These are phyloP conservation scores for Scortum barcoo DNA, from an alignment of 2,113 vertebrate species.

Conservation along the genomic window DNA sequence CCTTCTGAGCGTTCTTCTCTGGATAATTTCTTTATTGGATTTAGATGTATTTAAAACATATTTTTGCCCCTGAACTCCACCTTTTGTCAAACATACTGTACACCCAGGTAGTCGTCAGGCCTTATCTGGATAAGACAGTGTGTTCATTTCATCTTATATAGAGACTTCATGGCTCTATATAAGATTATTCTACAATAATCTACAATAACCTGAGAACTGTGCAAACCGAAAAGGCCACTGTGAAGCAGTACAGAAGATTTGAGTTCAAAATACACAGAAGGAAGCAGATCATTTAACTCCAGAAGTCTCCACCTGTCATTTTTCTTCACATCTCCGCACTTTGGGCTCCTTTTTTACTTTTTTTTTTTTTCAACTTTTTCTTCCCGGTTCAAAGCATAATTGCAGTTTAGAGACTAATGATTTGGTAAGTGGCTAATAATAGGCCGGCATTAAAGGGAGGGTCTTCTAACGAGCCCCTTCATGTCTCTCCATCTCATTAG, in stretches of 20 bases:
- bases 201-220: not conserved
- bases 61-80: not conserved
- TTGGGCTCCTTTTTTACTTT: not conserved
- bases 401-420: slow-evolving; percentile 74
- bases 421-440: slow-evolving; percentile 75
- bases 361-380: slow-evolving; percentile 44
- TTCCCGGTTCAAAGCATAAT: slow-evolving; percentile 55
- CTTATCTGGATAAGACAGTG: not conserved
- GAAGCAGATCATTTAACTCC: not conserved
- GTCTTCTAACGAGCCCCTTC: slow-evolving; percentile 74
- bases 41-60: too few relatives aligned
- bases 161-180: not conserved
- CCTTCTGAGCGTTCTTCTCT: too few relatives aligned
- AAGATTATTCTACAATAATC: not conserved
- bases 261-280: not conserved
- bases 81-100: not conserved
- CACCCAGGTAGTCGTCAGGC: not conserved
- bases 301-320: not conserved
- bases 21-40: too few relatives aligned
- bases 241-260: not conserved
- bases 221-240: not conserved
- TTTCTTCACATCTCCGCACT: slow-evolving; percentile 5
- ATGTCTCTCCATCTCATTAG: slow-evolving; percentile 82
- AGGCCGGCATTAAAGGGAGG: slow-evolving; percentile 56
- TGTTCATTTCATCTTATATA: not conserved